A percentile compares a stretch with the other conserved stretches of the same genome.
Evolutionary conservation across 2,888 invertebrate species (phyloP).

Genomic region (Cephus nigrinus): DNA sequence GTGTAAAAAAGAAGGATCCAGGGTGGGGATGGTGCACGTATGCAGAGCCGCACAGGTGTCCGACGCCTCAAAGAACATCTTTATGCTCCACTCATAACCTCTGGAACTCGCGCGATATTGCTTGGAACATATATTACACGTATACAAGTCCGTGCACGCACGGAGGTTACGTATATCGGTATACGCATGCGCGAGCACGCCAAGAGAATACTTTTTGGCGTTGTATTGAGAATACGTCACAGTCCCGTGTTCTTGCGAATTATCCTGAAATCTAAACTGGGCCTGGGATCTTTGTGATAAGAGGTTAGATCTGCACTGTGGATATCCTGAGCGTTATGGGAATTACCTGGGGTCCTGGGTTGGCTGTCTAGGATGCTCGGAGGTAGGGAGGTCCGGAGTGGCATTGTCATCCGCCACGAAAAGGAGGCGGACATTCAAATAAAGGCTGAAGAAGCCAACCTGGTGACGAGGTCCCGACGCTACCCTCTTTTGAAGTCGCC

Average conservation of each 20-base stretch:
- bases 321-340: background rate
- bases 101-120: slow-evolving; percentile 44
- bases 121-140: slow-evolving; percentile 20
- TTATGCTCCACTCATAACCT: slow-evolving; percentile 54
- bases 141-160: slow-evolving; percentile 20
- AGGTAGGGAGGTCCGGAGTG: background rate
- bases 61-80: slow-evolving; percentile 60
- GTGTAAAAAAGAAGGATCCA: slow-evolving; percentile 8
- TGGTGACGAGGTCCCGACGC: slow-evolving; percentile 57
- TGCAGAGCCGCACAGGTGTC: slow-evolving; percentile 60
- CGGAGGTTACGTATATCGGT: background rate
- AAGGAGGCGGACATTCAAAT: slow-evolving; percentile 53
- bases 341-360: background rate
- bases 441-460: slow-evolving; percentile 44
- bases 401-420: slow-evolving; percentile 14
- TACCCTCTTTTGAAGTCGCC: slow-evolving; percentile 58
- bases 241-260: background rate
- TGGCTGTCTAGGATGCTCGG: background rate
- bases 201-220: background rate
- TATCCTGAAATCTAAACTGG: background rate
- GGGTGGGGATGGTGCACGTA: slow-evolving; percentile 32
- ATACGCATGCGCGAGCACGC: background rate
- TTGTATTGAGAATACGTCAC: background rate
- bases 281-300: background rate
- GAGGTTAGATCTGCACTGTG: background rate